Percentiles rank a stretch among this genome's conserved stretches.
phyloP scores from a whole-genome alignment of 2,888 invertebrate species.

The Drosophila aldrichi region DNA sequence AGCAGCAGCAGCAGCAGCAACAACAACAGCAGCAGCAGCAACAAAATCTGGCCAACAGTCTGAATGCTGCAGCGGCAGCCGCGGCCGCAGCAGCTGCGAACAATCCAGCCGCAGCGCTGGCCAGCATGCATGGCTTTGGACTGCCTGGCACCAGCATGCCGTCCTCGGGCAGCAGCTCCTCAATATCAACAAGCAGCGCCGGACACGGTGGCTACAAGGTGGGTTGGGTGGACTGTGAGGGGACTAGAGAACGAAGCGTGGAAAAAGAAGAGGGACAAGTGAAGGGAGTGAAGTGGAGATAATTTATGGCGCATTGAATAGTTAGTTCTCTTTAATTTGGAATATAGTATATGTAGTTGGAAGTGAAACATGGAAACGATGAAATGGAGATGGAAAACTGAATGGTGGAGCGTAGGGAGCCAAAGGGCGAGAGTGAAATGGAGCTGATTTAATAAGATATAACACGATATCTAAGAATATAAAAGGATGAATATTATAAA shows the following conservation, averaged over 20 bases:
- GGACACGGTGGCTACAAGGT: slow-evolving; percentile 82
- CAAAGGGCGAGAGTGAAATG: no score
- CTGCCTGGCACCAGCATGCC: slow-evolving; percentile 83
- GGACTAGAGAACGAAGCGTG: no score
- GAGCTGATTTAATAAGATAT: no score
- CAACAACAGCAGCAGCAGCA: slow-evolving; percentile 82
- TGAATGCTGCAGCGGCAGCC: slow-evolving; percentile 82
- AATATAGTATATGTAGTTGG: no score
- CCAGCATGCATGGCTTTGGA: slow-evolving; percentile 83
- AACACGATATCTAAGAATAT: no score
- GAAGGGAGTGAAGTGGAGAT: neutral
- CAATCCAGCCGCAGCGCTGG: slow-evolving; percentile 81
- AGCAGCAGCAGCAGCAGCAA: slow-evolving; percentile 78
- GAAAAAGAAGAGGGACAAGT: neutral
- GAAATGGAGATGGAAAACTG: no score
- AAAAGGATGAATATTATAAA: no score
- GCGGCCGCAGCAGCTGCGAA: slow-evolving; percentile 80
- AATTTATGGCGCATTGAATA: no score
- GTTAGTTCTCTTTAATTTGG: no score
- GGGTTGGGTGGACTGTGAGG: slow-evolving; percentile 30
- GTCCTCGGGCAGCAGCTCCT: slow-evolving; percentile 75
- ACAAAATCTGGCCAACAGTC: slow-evolving; percentile 82
- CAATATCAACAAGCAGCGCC: slow-evolving; percentile 63
- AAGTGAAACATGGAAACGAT: no score
- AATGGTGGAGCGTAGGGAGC: no score